Percentiles rank a stretch among this genome's conserved stretches.
Conservation (phyloP, 37 sponge, comb jelly and placozoan species). For the Beroe forskalii region DNA sequence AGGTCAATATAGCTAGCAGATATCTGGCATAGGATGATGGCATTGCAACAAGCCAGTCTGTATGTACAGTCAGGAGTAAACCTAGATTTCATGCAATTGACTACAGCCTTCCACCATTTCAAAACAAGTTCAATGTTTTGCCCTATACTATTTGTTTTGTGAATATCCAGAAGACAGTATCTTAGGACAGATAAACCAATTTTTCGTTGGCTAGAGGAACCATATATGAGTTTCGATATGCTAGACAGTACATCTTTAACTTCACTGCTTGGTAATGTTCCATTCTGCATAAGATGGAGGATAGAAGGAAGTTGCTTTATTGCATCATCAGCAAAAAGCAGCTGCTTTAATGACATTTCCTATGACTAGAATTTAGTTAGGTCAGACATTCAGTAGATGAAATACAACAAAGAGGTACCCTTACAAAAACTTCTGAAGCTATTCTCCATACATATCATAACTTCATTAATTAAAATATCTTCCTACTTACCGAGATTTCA, state of each 20-base stretch:
- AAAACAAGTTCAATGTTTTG: neutral
- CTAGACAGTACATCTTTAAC: neutral
- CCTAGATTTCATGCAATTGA: slow-evolving; percentile 39
- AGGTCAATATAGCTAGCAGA: slow-evolving; percentile 2
- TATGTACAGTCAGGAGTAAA: slow-evolving; percentile 14
- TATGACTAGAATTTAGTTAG: too few species aligned
- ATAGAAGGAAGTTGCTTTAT: neutral
- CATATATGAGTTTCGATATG: neutral
- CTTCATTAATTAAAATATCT: too few species aligned
- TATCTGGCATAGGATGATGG: neutral
- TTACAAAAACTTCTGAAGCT: too few species aligned
- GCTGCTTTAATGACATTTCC: slow-evolving; percentile 39
- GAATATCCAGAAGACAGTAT: neutral
- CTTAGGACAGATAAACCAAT: slow-evolving; percentile 11
- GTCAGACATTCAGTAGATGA: too few species aligned
- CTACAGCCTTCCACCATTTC: slow-evolving; percentile 59
- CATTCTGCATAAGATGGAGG: neutral
- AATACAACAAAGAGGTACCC: too few species aligned
- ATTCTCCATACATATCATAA: too few species aligned
- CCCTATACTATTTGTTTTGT: neutral
- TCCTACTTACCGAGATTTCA: too few species aligned
- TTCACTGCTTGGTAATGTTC: neutral
- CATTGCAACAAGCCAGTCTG: neutral
- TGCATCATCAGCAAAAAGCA: slow-evolving; percentile 36
- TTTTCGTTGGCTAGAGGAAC: neutral